Evolutionary conservation across 2,113 vertebrate genomes (phyloP).

Genomic region (Calonectris borealis): DNA sequence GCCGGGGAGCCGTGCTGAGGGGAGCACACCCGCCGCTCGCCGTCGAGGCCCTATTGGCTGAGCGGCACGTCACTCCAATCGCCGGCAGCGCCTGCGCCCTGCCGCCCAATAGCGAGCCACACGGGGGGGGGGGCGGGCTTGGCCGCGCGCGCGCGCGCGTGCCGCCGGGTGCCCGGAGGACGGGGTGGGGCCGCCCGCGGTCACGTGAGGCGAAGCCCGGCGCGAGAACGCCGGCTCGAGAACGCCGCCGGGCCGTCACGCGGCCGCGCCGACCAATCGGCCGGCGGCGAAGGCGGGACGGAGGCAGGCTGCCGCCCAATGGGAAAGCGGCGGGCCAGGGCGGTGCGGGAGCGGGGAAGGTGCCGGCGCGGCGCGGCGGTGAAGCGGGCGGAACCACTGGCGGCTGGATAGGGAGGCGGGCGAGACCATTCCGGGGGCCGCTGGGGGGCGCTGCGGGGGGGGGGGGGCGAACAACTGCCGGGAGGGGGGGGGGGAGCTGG

Average conservation of each 20-base stretch:
- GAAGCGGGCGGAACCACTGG: not conserved
- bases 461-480: too few species aligned
- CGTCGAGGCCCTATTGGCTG: not conserved
- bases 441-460: too few species aligned
- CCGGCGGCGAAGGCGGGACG: not conserved
- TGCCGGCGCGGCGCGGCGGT: not conserved
- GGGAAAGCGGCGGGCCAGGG: not conserved
- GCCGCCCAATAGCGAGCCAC: not conserved
- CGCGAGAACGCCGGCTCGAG: not conserved
- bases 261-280: not conserved
- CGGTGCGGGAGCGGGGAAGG: not conserved
- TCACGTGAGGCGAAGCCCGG: not conserved
- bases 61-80: not conserved
- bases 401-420: not conserved
- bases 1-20: not conserved
- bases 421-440: too few species aligned
- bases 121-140: not conserved
- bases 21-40: not conserved
- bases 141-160: not conserved
- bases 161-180: too few species aligned
- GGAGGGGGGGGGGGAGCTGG: not conserved
- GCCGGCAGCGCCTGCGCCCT: too few species aligned
- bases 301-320: not conserved
- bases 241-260: not conserved
- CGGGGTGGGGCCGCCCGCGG: not conserved